Percentiles rank a stretch among this genome's conserved stretches.
Conservation (phyloP, 2,888 invertebrate species). For the Liposcelis brunnea region DNA sequence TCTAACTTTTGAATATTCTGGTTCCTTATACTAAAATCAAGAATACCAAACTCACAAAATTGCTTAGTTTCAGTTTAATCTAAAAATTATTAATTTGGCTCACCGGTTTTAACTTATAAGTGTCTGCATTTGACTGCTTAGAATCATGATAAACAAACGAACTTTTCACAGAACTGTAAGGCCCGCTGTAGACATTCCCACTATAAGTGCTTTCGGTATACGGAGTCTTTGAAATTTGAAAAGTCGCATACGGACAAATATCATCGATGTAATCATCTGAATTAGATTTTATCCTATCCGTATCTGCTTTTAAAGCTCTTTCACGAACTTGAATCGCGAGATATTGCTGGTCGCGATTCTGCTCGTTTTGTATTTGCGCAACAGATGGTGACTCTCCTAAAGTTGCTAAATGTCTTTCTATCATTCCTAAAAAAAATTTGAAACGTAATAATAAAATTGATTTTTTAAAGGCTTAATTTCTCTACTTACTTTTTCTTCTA, state of each 20-base stretch:
- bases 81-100: no score
- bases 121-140: constrained; percentile 42
- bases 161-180: constrained; percentile 60
- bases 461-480: no score
- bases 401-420: constrained; percentile 26
- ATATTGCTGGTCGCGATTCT: constrained; percentile 61
- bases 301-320: background rate
- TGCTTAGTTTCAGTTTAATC: background rate
- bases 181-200: constrained; percentile 72
- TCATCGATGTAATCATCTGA: constrained; percentile 68
- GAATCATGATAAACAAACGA: constrained; percentile 81
- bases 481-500: constrained; percentile 45
- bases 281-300: no score
- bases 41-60: constrained; percentile 10
- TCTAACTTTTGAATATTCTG: constrained; percentile 65
- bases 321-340: constrained; percentile 36
- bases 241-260: constrained; percentile 84
- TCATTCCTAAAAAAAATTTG: constrained; percentile 11
- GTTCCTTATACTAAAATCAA: constrained; percentile 49
- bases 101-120: constrained; percentile 56
- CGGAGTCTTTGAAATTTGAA: constrained; percentile 68
- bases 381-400: constrained; percentile 62
- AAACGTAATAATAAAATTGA: background rate
- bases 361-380: constrained; percentile 63
- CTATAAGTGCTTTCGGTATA: constrained; percentile 84